Evolutionary conservation across 2,888 invertebrate species (phyloP).

Genomic region (Nomada fabriciana): DNA sequence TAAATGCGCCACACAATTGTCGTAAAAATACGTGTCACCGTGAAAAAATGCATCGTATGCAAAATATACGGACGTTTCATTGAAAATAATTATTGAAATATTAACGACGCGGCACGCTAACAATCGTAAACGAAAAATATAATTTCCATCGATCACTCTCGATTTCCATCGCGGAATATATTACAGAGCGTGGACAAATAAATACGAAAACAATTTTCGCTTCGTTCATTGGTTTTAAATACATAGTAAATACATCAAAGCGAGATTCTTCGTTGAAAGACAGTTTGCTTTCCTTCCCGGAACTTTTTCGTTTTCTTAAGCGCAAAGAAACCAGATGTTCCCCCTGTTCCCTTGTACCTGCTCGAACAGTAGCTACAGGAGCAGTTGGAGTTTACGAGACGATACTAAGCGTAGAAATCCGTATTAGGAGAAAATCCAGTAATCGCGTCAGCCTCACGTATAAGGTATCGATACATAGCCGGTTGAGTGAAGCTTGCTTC

Average conservation of each 20-base stretch:
- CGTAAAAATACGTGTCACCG: background rate
- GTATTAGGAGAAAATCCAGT: constrained; percentile 78
- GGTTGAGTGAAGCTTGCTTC: constrained; percentile 28
- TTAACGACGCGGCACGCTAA: background rate
- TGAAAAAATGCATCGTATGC: constrained; percentile 30
- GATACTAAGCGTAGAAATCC: constrained; percentile 73
- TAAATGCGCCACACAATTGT: background rate
- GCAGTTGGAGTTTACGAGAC: constrained; percentile 61
- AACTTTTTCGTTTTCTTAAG: constrained; percentile 34
- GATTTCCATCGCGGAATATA: background rate
- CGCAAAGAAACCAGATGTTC: constrained; percentile 53
- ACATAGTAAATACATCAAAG: too few relatives aligned
- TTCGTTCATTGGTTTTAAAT: background rate
- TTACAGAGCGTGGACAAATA: background rate
- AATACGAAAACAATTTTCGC: background rate
- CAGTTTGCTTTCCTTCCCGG: constrained; percentile 28
- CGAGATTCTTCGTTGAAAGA: constrained; percentile 6
- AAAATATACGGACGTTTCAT: constrained; percentile 21
- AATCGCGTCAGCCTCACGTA: constrained; percentile 76
- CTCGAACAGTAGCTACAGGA: constrained; percentile 11
- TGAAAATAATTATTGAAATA: constrained; percentile 21
- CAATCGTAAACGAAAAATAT: constrained; percentile 4
- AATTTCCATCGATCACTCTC: background rate
- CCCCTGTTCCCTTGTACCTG: constrained; percentile 31
- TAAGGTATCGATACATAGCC: constrained; percentile 75